Conservation (phyloP, 2,797 vertebrate species). For the Sandelia bainsii region DNA sequence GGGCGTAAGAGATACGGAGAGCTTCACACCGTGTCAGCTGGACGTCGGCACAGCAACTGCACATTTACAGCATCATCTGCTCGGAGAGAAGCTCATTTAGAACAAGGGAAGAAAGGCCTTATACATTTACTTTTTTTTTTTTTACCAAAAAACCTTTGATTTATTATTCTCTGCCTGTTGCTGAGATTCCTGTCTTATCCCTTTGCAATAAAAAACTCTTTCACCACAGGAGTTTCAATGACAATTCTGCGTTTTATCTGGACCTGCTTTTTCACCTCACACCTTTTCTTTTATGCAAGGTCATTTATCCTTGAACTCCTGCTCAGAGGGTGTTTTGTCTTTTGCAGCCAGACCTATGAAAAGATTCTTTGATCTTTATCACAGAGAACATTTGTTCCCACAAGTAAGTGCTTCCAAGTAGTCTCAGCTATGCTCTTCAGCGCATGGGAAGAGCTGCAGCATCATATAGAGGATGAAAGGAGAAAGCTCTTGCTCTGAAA, state of each 20-base stretch:
- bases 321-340: slow-evolving; percentile 34
- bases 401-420: slow-evolving; percentile 32
- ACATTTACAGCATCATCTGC: slow-evolving; percentile 15
- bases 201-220: background rate
- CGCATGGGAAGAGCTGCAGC: slow-evolving; percentile 36
- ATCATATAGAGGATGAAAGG: slow-evolving; percentile 54
- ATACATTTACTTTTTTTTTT: slow-evolving; percentile 4
- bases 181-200: background rate
- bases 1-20: slow-evolving; percentile 18
- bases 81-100: background rate
- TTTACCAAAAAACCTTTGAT: too few species aligned
- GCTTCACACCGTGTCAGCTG: slow-evolving; percentile 23
- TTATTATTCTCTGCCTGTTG: slow-evolving; percentile 4
- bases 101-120: background rate
- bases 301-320: slow-evolving; percentile 14
- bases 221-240: background rate
- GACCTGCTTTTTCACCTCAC: slow-evolving; percentile 20
- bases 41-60: slow-evolving; percentile 12
- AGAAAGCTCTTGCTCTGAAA: slow-evolving; percentile 35
- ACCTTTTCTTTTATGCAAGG: slow-evolving; percentile 16
- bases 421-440: too few species aligned
- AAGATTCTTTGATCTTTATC: slow-evolving; percentile 62
- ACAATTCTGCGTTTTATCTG: slow-evolving; percentile 11
- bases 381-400: slow-evolving; percentile 63
- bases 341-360: slow-evolving; percentile 43